Conservation (phyloP, 2,797 vertebrate genomes). For the Salarias fasciatus region DNA sequence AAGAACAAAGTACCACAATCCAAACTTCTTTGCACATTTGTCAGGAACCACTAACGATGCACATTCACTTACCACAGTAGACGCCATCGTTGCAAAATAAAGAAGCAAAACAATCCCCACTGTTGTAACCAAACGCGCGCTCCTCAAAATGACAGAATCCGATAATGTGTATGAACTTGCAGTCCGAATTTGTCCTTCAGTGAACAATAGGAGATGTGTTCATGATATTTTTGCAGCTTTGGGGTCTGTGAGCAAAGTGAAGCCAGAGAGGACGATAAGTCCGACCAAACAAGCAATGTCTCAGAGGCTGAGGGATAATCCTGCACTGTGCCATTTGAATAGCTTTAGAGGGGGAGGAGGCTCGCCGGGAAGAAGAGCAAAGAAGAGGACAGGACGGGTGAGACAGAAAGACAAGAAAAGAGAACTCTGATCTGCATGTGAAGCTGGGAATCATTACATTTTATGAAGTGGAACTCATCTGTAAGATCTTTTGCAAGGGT, state of each 20-base stretch:
- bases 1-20: neutral
- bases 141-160: neutral
- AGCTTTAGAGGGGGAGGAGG: slow-evolving; percentile 76
- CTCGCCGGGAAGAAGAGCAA: slow-evolving; percentile 43
- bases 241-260: slow-evolving; percentile 57
- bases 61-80: slow-evolving; percentile 65
- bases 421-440: slow-evolving; percentile 3
- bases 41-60: neutral
- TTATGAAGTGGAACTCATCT: no score
- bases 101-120: slow-evolving; percentile 19
- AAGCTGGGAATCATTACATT: neutral
- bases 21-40: slow-evolving; percentile 17
- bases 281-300: slow-evolving; percentile 66
- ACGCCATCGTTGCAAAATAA: slow-evolving; percentile 63
- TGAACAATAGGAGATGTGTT: slow-evolving; percentile 2
- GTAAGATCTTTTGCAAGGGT: no score
- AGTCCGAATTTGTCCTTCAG: slow-evolving; percentile 30
- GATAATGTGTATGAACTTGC: neutral
- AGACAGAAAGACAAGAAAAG: slow-evolving; percentile 20
- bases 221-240: slow-evolving; percentile 49
- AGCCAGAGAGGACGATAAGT: slow-evolving; percentile 63
- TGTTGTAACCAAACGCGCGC: slow-evolving; percentile 15
- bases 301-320: slow-evolving; percentile 84
- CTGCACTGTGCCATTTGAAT: slow-evolving; percentile 81
- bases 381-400: slow-evolving; percentile 55